Conservation (phyloP, 2,113 vertebrate genomes). For the Epinephelus cyanopodus region DNA sequence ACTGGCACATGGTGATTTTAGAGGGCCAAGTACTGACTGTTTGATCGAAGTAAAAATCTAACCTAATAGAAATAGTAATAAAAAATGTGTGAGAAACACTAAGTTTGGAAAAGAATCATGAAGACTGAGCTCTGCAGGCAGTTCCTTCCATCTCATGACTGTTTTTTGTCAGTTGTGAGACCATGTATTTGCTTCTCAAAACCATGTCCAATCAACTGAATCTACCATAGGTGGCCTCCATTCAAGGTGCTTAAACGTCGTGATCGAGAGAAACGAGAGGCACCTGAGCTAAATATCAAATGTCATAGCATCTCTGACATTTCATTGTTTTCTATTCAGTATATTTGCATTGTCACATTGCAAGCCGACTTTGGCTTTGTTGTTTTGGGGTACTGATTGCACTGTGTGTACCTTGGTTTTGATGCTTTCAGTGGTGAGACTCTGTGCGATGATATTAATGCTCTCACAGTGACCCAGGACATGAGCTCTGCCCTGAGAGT, state of each 20-base stretch:
- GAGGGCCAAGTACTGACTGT: too few relatives aligned
- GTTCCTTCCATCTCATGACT: too few relatives aligned
- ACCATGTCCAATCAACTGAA: too few relatives aligned
- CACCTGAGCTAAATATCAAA: not conserved
- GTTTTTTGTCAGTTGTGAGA: too few relatives aligned
- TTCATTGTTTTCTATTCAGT: not conserved
- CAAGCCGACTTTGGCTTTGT: not conserved
- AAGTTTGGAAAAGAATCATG: not conserved
- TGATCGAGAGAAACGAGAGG: not conserved
- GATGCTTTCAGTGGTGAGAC: constrained; percentile 92
- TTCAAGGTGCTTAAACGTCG: too few relatives aligned
- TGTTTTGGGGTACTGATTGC: not conserved
- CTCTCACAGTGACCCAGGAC: constrained; percentile 93
- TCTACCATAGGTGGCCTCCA: too few relatives aligned
- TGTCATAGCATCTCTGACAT: not conserved
- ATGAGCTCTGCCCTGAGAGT: constrained; percentile 93
- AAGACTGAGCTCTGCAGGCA: too few relatives aligned
- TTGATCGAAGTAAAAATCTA: too few relatives aligned
- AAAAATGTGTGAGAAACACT: not conserved
- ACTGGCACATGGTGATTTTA: not conserved
- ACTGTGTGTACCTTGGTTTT: constrained; percentile 90
- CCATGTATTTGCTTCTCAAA: too few relatives aligned
- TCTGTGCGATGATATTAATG: constrained; percentile 95
- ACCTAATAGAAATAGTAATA: too few relatives aligned
- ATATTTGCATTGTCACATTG: not conserved